Conservation (phyloP, 1,140 invertebrate species). For the Megathymus violae region DNA sequence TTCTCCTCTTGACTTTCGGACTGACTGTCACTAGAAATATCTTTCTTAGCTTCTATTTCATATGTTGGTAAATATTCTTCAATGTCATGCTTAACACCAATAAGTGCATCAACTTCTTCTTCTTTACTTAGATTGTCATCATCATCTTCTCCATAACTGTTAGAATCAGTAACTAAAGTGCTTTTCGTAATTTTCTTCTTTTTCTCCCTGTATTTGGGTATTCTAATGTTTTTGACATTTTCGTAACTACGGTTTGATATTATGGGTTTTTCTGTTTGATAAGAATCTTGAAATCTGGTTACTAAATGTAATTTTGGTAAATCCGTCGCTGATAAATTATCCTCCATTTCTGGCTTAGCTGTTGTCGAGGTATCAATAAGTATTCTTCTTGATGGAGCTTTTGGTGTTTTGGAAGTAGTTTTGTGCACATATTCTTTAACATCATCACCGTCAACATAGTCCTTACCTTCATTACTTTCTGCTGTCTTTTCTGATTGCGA, state of each 20-base stretch:
- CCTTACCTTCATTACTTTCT: constrained; percentile 43
- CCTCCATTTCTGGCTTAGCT: constrained; percentile 37
- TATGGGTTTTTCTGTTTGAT: constrained; percentile 31
- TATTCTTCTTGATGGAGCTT: constrained; percentile 41
- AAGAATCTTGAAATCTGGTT: constrained; percentile 56
- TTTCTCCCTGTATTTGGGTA: constrained; percentile 69
- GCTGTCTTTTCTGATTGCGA: constrained; percentile 16
- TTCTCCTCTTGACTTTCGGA: constrained; percentile 25
- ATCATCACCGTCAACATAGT: constrained; percentile 58
- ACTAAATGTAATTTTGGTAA: constrained; percentile 50
- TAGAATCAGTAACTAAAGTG: constrained; percentile 72
- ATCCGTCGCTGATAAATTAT: constrained; percentile 39
- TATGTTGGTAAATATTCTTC: constrained; percentile 70
- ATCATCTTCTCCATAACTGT: constrained; percentile 67
- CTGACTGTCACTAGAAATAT: neutral
- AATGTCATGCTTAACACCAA: constrained; percentile 66
- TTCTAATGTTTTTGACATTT: constrained; percentile 26
- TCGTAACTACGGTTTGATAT: constrained; percentile 20
- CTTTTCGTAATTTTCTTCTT: constrained; percentile 69
- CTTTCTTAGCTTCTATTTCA: constrained; percentile 57
- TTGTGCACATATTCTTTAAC: constrained; percentile 45
- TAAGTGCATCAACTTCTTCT: constrained; percentile 71
- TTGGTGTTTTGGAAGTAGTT: constrained; percentile 37
- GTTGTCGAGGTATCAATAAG: constrained; percentile 49
- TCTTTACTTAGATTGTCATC: constrained; percentile 64